phyloP scores from a whole-genome alignment of 1,140 invertebrate genomes.

The Procambarus clarkii region DNA sequence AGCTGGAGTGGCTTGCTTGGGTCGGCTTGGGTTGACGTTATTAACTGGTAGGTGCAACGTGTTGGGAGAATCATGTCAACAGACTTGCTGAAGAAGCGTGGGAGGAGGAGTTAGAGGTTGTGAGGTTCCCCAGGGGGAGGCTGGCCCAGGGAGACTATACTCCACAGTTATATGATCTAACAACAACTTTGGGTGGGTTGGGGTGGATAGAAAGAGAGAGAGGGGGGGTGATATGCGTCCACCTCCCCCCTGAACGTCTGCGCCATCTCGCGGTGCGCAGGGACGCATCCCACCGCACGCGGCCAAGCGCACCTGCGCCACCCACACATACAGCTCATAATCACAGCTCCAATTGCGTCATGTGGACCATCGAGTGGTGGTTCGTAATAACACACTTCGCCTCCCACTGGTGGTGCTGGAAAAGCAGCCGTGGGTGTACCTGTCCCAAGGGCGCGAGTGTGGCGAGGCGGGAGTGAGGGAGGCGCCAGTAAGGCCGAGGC shows the following conservation, averaged over 20 bases:
- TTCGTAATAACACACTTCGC: constrained; percentile 31
- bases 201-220: no score
- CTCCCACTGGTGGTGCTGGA: background rate
- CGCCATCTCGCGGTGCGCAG: background rate
- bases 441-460: constrained; percentile 23
- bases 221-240: no score
- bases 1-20: no score
- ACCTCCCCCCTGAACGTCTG: background rate
- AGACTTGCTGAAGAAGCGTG: no score
- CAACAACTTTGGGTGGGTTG: no score
- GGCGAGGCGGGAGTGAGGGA: constrained; percentile 18
- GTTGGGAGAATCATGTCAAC: no score
- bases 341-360: constrained; percentile 11
- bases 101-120: no score
- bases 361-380: constrained; percentile 18
- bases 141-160: no score
- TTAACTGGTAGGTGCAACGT: no score
- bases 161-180: no score
- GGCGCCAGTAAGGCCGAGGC: constrained; percentile 35
- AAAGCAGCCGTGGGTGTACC: constrained; percentile 43
- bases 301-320: background rate
- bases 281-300: background rate
- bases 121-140: no score
- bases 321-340: constrained; percentile 20
- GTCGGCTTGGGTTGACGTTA: no score